Percentiles rank a stretch among this genome's conserved stretches.
phyloP scores from a whole-genome alignment of 2,113 vertebrate genomes.

The Machaerirhynchus nigripectus region DNA sequence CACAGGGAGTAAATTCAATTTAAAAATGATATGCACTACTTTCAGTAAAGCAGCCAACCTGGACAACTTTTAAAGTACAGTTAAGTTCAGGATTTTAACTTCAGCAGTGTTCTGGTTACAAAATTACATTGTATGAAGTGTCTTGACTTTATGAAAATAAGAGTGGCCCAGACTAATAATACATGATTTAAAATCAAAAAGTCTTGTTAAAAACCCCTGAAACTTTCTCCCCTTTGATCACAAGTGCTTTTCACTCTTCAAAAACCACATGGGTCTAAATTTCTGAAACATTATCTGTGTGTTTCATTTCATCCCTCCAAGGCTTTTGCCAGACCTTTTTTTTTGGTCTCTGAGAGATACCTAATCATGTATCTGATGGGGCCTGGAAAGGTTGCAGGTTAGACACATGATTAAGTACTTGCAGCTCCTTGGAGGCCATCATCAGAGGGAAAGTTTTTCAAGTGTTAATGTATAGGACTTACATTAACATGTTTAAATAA shows the following conservation, averaged over 20 bases:
- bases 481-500: not conserved
- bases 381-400: not conserved
- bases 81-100: conserved; percentile 7
- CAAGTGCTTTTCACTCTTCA: not conserved
- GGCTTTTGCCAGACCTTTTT: not conserved
- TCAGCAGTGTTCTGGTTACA: not conserved
- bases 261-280: conserved; percentile 31
- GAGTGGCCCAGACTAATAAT: not conserved
- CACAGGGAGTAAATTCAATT: not conserved
- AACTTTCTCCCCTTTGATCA: conserved; percentile 12
- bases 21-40: not conserved
- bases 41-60: not conserved
- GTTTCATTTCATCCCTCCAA: conserved; percentile 2
- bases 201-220: not conserved
- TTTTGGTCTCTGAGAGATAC: not conserved
- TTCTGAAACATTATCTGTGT: not conserved
- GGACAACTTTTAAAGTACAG: not conserved
- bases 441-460: not conserved
- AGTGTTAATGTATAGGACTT: not conserved
- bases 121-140: not conserved
- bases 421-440: not conserved
- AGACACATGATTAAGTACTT: not conserved
- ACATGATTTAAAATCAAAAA: not conserved
- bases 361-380: not conserved
- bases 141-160: conserved; percentile 1